Percentiles rank a stretch among this genome's conserved stretches.
phyloP scores from a whole-genome alignment of 2,888 invertebrate genomes.

The Polyploca ridens region DNA sequence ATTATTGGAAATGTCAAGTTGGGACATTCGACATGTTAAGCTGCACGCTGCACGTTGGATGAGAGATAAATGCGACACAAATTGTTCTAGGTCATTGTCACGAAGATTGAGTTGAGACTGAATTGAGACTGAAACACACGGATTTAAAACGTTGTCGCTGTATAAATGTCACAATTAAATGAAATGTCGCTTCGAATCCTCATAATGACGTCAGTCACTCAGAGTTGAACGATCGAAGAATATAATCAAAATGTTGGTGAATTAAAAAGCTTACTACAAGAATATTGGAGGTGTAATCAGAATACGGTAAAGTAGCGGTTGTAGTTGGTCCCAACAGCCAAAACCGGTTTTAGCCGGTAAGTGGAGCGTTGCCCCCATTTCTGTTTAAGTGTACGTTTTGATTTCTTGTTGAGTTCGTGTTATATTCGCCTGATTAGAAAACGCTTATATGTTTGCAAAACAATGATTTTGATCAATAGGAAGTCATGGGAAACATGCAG shows the following conservation, averaged over 20 bases:
- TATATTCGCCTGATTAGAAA: constrained; percentile 49
- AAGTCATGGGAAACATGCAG: not conserved
- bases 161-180: not conserved
- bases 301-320: constrained; percentile 47
- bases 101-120: not conserved
- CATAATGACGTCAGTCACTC: no score
- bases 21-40: no score
- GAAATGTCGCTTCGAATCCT: not conserved
- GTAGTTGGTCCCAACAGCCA: constrained; percentile 48
- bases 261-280: constrained; percentile 29
- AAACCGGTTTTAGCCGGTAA: constrained; percentile 73
- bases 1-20: not conserved
- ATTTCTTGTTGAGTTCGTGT: constrained; percentile 61
- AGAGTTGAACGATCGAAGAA: constrained; percentile 11
- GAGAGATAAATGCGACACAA: no score
- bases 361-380: constrained; percentile 78
- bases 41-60: no score
- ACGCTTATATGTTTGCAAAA: constrained; percentile 40
- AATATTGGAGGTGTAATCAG: constrained; percentile 33
- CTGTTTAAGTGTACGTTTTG: constrained; percentile 60
- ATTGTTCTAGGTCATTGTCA: not conserved
- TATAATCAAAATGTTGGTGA: not conserved
- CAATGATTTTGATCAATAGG: not conserved
- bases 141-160: no score
- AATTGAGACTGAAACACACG: no score